phyloP scores from a whole-genome alignment of 1,140 invertebrate species.

The Listronotus bonariensis region DNA sequence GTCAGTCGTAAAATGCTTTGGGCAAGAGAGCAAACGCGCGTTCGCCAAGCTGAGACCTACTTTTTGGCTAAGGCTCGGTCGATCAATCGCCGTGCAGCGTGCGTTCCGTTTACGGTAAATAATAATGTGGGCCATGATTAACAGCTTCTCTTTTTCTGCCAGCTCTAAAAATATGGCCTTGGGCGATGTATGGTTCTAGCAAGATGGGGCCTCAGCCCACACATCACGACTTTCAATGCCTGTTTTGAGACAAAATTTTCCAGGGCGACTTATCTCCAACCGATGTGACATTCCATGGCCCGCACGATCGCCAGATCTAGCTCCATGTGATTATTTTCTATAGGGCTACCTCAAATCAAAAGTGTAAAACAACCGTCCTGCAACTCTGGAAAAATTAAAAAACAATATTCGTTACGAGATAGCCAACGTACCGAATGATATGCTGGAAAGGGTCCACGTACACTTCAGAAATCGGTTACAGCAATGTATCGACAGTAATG shows the following conservation, averaged over 20 bases:
- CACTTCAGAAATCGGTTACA: conserved; percentile 7
- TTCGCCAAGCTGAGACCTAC: too few species aligned
- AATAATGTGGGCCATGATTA: too few species aligned
- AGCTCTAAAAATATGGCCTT: too few species aligned
- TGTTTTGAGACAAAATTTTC: conserved; percentile 20
- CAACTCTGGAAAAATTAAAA: conserved; percentile 22
- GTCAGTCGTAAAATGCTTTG: too few species aligned
- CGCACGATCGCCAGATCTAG: conserved; percentile 39
- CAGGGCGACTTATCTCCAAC: conserved; percentile 13
- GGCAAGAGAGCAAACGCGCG: too few species aligned
- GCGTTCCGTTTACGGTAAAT: too few species aligned
- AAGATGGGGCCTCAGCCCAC: too few species aligned
- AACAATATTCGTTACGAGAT: conserved; percentile 25
- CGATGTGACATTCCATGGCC: conserved; percentile 47
- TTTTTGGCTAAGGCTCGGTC: too few species aligned
- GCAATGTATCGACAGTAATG: not conserved
- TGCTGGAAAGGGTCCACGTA: conserved; percentile 2
- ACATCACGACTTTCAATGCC: too few species aligned
- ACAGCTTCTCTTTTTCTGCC: too few species aligned
- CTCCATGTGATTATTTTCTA: conserved; percentile 21
- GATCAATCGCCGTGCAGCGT: too few species aligned
- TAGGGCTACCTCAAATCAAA: conserved; percentile 26
- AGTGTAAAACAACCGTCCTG: conserved; percentile 19
- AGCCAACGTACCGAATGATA: conserved; percentile 26
- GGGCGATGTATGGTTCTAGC: too few species aligned